Evolutionary conservation across 35 echinoderm and acorn worm species (phyloP).

Genomic region (Strongylocentrotus purpuratus): DNA sequence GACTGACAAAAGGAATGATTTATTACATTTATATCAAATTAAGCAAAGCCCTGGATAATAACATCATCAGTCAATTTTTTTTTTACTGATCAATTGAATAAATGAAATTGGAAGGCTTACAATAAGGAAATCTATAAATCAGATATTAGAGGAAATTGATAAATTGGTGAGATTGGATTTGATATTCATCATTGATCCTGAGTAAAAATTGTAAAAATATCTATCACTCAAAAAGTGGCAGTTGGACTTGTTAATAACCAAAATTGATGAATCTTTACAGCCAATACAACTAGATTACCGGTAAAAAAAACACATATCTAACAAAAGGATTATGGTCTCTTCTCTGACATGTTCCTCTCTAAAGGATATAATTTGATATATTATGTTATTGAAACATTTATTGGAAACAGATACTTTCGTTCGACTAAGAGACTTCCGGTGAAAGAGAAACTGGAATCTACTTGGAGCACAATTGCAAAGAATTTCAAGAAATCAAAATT

Average conservation of each 20-base stretch:
- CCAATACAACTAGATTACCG: neutral
- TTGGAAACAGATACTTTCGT: no score
- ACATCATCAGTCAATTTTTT: neutral
- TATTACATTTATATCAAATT: neutral
- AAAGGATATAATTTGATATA: no score
- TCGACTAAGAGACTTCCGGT: no score
- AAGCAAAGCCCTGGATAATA: neutral
- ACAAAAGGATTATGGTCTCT: no score
- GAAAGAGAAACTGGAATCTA: no score
- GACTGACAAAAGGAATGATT: neutral
- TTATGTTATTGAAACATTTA: no score
- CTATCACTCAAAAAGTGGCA: neutral
- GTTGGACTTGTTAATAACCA: neutral
- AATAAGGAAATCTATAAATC: neutral
- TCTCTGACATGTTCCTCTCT: no score
- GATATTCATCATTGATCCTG: neutral
- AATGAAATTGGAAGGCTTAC: neutral
- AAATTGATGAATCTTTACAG: neutral
- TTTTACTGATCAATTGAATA: neutral
- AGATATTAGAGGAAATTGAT: neutral
- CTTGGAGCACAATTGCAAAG: no score
- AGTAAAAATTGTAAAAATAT: neutral
- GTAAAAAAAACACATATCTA: no score
- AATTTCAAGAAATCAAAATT: no score
- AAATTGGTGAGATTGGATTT: neutral